Base-by-base conservation (phyloP, 2,113 vertebrate genomes). In the Neofelis nebulosa region DNA sequence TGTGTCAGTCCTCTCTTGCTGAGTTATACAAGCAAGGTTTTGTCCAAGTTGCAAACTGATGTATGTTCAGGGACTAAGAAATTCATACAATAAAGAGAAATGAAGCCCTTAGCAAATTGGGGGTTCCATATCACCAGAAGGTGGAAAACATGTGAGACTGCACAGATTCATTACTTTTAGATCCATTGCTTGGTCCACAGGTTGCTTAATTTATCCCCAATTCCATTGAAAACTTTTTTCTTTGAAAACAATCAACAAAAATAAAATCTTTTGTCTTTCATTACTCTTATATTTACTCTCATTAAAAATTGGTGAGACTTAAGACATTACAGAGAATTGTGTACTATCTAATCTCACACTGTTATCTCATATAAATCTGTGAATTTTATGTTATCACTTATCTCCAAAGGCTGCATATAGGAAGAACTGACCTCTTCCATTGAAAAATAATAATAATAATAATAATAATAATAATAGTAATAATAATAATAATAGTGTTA, bases 31-130 rank as follows among this genome's bases (percentile, higher is more conserved):
- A 92, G 31, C 2, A 38, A 65, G 0, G 1, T n/a, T 92, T 78
- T 90, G 5, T 27, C 57, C 3, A 45, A 86, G 4, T 68, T 5
- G 65, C 4, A 89, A 92, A 93, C 12, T 87, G 21, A 45, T 23
- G 57, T 86, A 25, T 1, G 78, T 80, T 7, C 19, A 55, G 45
- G 3, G 7, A n/a, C 36, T 63, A 78, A 55, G 5, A 12, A 36
- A 31, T 57, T 87, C 4, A 76, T 65, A 1, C 19, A 38, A 38
- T 48, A n/a, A 92, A 89, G 13, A 65, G 1, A 27, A 5, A 38
- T 36, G 12, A 25, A 15, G 0, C 0, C 1, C 86, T 86, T n/a
- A 76, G 14, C 7, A 90, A 55, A 55, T 16, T 16, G 2, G 1
- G 21, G 19, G 2, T n/a, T 1, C 0, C 12, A 63, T 31, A 65